Percentiles rank a stretch among this genome's conserved stretches.
These are phyloP conservation scores for Pogoniulus pusillus DNA, from an alignment of 2,797 vertebrate genomes.

Conservation along the genomic window DNA sequence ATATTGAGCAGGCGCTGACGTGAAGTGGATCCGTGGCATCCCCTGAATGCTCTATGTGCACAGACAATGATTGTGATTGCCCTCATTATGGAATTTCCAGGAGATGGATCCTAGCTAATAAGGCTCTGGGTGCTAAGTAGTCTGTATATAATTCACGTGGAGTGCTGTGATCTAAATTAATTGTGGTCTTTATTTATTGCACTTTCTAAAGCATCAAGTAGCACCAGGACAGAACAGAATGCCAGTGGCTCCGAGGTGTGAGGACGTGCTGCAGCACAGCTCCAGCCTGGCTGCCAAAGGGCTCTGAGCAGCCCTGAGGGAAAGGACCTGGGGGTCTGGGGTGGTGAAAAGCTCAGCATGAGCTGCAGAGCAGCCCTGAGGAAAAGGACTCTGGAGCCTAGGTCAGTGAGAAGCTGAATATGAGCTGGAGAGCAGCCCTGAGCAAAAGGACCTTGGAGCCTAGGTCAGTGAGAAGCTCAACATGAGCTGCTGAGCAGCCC, in stretches of 20 bases:
- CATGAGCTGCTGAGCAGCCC: too few species aligned
- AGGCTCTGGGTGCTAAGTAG: not conserved
- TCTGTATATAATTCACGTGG: constrained; percentile 29
- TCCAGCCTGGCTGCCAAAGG: too few species aligned
- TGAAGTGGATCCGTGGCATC: constrained; percentile 26
- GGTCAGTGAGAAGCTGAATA: too few species aligned
- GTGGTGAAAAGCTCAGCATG: too few species aligned
- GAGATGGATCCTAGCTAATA: constrained; percentile 31
- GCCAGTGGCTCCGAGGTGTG: not conserved
- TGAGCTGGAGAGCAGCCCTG: too few species aligned
- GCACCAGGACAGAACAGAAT: not conserved
- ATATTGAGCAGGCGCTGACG: not conserved
- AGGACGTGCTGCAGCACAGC: not conserved
- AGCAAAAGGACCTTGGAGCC: too few species aligned
- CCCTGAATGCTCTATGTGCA: not conserved
- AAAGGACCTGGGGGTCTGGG: too few species aligned
- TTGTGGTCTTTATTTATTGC: constrained; percentile 45
- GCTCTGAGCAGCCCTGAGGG: too few species aligned
- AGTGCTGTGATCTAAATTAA: constrained; percentile 50
- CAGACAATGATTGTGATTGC: constrained; percentile 13
- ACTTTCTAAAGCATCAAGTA: constrained; percentile 20
- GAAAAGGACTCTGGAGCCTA: too few species aligned
- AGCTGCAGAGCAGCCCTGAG: too few species aligned
- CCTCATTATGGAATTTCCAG: constrained; percentile 23
- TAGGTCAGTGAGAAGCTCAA: too few species aligned